Evolutionary conservation across 2,888 invertebrate genomes (phyloP).

Genomic region (Pherbina coryleti): DNA sequence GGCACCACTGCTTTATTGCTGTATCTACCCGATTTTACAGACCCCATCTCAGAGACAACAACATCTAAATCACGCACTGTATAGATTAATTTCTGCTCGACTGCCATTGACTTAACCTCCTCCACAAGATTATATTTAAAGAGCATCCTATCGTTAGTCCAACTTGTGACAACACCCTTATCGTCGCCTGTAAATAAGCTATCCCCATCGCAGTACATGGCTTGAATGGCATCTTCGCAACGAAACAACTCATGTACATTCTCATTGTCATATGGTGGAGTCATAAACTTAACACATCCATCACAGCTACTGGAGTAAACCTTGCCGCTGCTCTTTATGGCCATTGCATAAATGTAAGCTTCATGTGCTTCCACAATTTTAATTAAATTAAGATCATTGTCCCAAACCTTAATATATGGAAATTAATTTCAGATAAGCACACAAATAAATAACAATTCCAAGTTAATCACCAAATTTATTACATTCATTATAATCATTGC

Average conservation of each 20-base stretch:
- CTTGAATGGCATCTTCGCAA: conserved; percentile 65
- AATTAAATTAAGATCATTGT: conserved; percentile 62
- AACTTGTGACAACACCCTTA: conserved; percentile 67
- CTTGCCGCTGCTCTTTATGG: conserved; percentile 64
- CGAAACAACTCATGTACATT: conserved; percentile 60
- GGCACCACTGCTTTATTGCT: conserved; percentile 65
- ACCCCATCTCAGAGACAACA: conserved; percentile 61
- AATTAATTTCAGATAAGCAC: conserved; percentile 15
- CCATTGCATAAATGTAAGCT: conserved; percentile 66
- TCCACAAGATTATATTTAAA: conserved; percentile 68
- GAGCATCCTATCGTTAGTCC: conserved; percentile 67
- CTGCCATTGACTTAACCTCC: conserved; percentile 67
- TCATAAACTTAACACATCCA: conserved; percentile 65
- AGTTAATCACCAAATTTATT: conserved; percentile 1
- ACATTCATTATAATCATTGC: neutral
- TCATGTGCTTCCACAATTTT: conserved; percentile 63
- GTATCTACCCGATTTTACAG: conserved; percentile 66
- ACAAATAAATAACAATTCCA: neutral
- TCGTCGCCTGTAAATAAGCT: conserved; percentile 68
- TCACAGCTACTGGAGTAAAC: conserved; percentile 68
- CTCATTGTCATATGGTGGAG: conserved; percentile 61
- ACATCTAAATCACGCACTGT: conserved; percentile 67
- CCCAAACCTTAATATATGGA: conserved; percentile 63
- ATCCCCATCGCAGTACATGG: conserved; percentile 62
- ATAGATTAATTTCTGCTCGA: conserved; percentile 63